Percentiles rank a stretch among this genome's conserved stretches.
These are phyloP conservation scores for Anser cygnoides DNA, from an alignment of 2,113 vertebrate genomes.

Conservation along the genomic window DNA sequence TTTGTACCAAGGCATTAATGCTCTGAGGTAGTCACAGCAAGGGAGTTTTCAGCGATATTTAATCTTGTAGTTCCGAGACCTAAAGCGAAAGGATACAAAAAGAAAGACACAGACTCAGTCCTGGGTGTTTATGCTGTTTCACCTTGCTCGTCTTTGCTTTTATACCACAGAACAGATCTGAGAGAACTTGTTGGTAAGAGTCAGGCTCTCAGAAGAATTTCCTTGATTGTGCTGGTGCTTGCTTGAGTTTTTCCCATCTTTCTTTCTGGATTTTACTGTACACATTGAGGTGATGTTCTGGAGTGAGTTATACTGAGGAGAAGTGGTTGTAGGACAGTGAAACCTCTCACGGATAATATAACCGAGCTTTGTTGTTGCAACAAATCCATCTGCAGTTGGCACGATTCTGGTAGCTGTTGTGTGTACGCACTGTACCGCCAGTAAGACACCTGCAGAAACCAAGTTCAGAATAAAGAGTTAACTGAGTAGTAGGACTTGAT, in stretches of 20 bases:
- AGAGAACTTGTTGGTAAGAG: neutral
- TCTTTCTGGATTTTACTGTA: conserved; percentile 70
- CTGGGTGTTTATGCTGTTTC: neutral
- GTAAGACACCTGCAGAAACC: conserved; percentile 70
- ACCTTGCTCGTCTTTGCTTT: neutral
- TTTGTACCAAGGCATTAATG: accelerated
- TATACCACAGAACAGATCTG: neutral
- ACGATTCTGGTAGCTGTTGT: conserved; percentile 71
- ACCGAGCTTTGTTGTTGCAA: conserved; percentile 73
- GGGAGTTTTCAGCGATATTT: neutral
- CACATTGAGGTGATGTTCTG: conserved; percentile 70
- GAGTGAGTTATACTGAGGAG: conserved; percentile 70
- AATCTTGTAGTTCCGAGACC: accelerated
- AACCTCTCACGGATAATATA: conserved; percentile 75
- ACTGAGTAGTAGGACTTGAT: accelerated
- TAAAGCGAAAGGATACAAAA: neutral
- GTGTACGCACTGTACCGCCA: conserved; percentile 78
- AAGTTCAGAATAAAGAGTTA: neutral
- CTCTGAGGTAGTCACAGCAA: accelerated
- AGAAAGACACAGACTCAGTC: accelerated
- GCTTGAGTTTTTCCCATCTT: neutral
- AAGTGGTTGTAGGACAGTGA: conserved; percentile 58
- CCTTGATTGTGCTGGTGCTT: neutral
- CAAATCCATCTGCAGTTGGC: conserved; percentile 75
- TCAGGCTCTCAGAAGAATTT: neutral